Base-by-base conservation (phyloP, 2,113 vertebrate species). In the Myotis davidii region DNA sequence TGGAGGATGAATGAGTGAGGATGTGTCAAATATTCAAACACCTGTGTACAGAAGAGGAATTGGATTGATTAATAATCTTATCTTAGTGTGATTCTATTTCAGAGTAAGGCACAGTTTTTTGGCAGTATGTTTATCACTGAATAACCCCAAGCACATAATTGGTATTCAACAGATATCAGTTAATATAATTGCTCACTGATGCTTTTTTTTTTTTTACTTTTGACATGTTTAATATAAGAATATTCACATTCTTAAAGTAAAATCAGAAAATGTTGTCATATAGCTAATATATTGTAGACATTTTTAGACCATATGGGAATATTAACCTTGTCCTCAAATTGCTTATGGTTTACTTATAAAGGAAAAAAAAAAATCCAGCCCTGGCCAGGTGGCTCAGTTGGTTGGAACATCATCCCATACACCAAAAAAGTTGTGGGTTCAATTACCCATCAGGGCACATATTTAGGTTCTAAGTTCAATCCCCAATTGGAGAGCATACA, bases 201-300 rank as follows among this genome's bases (percentile, higher is more conserved):
- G 29, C 16, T 84, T 78, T 56, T 61, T 9, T 29, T 78, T 64
- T 61, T 1, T 23, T 85, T 20, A 50, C 20, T 78, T 94, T 90
- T 85, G 18, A 27, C 27, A 64, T 72, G 39, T 64, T 92, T 77
- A 29, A 42, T 70, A 76, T 83, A n/a, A 92, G n/a, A 37, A 70
- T 64, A 85, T 64, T 77, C 37, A 70, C 12, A 72, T 29, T 89
- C 59, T 84, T 88, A 85, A 90, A 90, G 70, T 88, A 85, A 90
- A 90, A 78, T 70, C 12, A 77, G n/a, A 90, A 78, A 69, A 69
- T 61, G 61, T 50, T 69, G 10, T 69, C 27, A 17, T 54, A 42
- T 90, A 52, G 50, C 72, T 85, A 45, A 8, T 78, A 56, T 78
- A 14, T 54, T 52, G 2, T 25, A 85, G 27, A n/a, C 52, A 78